These are phyloP conservation scores for Conomelus anceps DNA, from an alignment of 2,888 invertebrate species.

Conservation along the genomic window DNA sequence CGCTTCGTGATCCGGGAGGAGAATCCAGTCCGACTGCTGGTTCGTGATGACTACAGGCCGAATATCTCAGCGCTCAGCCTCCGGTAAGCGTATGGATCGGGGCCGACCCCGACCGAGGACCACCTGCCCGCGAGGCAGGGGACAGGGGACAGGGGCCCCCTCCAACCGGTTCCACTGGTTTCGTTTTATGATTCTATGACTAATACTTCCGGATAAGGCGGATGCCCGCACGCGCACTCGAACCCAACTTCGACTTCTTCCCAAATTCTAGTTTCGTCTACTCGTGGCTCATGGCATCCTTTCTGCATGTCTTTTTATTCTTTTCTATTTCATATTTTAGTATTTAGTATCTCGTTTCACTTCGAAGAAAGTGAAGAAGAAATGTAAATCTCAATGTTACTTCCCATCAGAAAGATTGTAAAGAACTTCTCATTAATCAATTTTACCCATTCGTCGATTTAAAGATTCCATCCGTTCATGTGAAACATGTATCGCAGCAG, in stretches of 20 bases:
- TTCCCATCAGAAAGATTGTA: too few species aligned
- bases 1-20: not conserved
- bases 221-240: not conserved
- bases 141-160: not conserved
- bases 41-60: not conserved
- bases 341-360: too few species aligned
- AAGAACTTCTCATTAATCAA: not conserved
- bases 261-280: not conserved
- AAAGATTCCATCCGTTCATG: not conserved
- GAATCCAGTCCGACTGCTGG: not conserved
- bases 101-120: not conserved
- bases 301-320: not conserved
- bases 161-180: not conserved
- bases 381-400: not conserved
- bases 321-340: too few species aligned
- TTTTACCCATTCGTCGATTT: not conserved
- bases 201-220: not conserved
- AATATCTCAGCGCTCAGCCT: not conserved
- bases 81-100: not conserved
- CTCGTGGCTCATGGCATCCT: not conserved
- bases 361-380: not conserved
- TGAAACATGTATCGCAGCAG: not conserved
- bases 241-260: not conserved
- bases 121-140: too few species aligned
- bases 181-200: not conserved